Evolutionary conservation across 2,113 vertebrate genomes (phyloP).

Genomic region (Microcebus murinus): DNA sequence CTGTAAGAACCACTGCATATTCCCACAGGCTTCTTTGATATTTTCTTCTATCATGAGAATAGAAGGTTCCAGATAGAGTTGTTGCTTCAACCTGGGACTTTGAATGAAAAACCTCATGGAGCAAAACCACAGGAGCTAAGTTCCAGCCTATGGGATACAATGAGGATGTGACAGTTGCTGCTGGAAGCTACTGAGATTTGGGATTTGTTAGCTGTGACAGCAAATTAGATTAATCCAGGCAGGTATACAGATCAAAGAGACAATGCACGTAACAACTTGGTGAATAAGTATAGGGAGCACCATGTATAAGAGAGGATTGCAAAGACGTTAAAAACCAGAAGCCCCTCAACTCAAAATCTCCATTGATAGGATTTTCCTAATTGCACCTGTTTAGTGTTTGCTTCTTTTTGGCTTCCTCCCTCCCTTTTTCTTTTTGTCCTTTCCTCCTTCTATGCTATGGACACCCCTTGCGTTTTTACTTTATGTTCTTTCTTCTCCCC

Average conservation of each 20-base stretch:
- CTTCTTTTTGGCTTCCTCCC: not conserved
- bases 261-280: not conserved
- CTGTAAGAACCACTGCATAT: not conserved
- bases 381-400: not conserved
- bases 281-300: not conserved
- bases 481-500: not conserved
- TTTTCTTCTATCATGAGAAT: not conserved
- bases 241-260: not conserved
- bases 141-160: not conserved
- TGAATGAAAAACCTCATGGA: not conserved
- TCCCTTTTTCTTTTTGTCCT: not conserved
- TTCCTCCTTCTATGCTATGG: not conserved
- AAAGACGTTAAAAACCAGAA: not conserved
- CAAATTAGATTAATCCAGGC: not conserved
- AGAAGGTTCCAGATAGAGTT: not conserved
- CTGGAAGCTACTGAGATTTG: not conserved
- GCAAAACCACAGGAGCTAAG: not conserved
- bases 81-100: not conserved
- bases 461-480: not conserved
- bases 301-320: not conserved
- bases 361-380: not conserved
- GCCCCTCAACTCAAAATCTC: not conserved
- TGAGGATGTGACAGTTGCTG: no score
- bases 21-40: not conserved
- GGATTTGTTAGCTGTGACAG: not conserved